A percentile compares a stretch with the other conserved stretches of the same genome.
phyloP scores from a whole-genome alignment of 2,113 vertebrate species.

The Montifringilla adamsi region DNA sequence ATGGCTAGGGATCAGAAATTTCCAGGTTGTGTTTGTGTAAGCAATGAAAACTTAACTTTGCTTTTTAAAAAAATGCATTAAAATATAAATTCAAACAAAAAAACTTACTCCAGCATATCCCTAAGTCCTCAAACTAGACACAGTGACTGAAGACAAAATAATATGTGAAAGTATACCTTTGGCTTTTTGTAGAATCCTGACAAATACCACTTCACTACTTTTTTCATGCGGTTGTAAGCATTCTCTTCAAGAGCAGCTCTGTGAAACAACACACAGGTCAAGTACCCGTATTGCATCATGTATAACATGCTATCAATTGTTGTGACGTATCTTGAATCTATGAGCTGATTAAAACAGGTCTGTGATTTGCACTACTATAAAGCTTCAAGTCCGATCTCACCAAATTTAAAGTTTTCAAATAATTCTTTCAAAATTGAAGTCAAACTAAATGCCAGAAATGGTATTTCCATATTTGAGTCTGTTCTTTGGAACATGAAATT shows the following conservation, averaged over 20 bases:
- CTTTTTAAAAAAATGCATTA: not conserved
- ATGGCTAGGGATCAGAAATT: not conserved
- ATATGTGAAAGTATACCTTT: conserved; percentile 77
- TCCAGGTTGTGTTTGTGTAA: not conserved
- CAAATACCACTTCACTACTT: conserved; percentile 98
- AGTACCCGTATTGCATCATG: not conserved
- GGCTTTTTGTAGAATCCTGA: conserved; percentile 99
- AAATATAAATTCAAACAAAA: not conserved
- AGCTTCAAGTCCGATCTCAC: not conserved
- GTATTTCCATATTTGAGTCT: not conserved
- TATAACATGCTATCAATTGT: not conserved
- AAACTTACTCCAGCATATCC: not conserved
- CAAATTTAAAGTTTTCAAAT: not conserved
- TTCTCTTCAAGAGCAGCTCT: conserved; percentile 97
- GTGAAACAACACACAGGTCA: conserved; percentile 5
- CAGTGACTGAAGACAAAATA: not conserved
- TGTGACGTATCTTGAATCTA: not conserved
- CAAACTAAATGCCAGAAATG: not conserved
- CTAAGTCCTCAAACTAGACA: not conserved
- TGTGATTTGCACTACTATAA: not conserved
- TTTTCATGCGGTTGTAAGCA: conserved; percentile 93
- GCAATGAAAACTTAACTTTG: not conserved
- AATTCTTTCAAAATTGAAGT: not conserved
- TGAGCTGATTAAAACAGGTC: not conserved
- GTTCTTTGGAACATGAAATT: not conserved